Conservation (phyloP, 1,140 invertebrate genomes). For the Drosophila lini region DNA sequence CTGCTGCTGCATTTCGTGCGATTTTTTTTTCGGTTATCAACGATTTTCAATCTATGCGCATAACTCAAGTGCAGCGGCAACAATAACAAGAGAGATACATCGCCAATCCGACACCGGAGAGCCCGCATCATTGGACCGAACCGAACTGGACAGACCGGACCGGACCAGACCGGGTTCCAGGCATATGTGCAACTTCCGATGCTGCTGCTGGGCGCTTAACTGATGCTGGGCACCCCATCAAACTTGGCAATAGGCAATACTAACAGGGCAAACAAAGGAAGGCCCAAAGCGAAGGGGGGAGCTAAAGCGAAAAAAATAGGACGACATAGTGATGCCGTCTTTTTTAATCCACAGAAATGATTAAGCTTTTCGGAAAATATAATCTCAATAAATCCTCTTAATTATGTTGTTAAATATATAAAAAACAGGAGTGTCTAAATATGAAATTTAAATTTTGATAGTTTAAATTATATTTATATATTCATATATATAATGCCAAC, state of each 20-base stretch:
- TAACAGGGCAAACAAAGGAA: constrained; percentile 30
- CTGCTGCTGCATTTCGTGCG: constrained; percentile 63
- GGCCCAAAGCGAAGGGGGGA: constrained; percentile 3
- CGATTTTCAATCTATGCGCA: constrained; percentile 82
- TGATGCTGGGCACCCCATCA: constrained; percentile 74
- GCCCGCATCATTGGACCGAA: constrained; percentile 64
- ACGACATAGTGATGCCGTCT: not conserved
- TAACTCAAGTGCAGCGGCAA: constrained; percentile 79
- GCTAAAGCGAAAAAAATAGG: constrained; percentile 49
- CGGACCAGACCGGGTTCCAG: constrained; percentile 24
- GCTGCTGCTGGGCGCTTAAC: constrained; percentile 60
- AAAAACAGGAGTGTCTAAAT: not conserved
- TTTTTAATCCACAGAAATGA: not conserved
- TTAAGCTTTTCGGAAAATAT: too few relatives aligned
- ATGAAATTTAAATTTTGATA: too few relatives aligned
- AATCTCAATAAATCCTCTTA: not conserved
- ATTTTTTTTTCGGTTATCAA: constrained; percentile 82
- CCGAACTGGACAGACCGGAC: not conserved
- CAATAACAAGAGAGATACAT: constrained; percentile 32
- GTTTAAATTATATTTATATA: too few relatives aligned
- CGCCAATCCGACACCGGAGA: constrained; percentile 52
- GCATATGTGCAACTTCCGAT: constrained; percentile 81
- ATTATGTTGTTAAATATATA: not conserved
- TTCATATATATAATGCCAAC: not conserved
- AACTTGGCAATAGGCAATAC: constrained; percentile 75